These are phyloP conservation scores for Lasioglossum morio DNA, from an alignment of 2,888 invertebrate genomes.

Conservation along the genomic window DNA sequence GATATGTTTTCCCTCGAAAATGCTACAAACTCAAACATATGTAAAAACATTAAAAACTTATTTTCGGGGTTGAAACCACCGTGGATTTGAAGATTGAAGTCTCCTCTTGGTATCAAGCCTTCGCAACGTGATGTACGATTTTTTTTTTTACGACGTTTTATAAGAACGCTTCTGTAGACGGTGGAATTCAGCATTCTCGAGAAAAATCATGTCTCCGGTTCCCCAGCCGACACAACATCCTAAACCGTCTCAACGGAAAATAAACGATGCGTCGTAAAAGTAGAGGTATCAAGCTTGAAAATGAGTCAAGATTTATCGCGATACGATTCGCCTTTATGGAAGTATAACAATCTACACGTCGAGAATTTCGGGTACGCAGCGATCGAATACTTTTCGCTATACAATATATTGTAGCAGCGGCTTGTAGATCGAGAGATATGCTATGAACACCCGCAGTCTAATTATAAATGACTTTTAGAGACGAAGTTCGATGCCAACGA, in stretches of 20 bases:
- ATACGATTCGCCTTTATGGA: neutral
- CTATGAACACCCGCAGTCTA: neutral
- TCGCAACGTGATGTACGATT: neutral
- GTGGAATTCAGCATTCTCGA: neutral
- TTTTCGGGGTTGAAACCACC: neutral
- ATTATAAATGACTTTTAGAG: slow-evolving; percentile 6
- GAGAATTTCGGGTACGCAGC: neutral
- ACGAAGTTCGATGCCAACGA: slow-evolving; percentile 10
- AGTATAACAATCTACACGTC: too few relatives aligned
- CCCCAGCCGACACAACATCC: neutral
- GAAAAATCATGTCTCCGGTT: neutral
- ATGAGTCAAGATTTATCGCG: neutral
- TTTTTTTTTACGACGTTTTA: neutral
- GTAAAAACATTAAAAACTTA: neutral
- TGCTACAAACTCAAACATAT: too few relatives aligned
- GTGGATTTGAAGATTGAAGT: too few relatives aligned
- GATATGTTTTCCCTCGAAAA: too few relatives aligned
- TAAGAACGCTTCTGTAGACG: neutral
- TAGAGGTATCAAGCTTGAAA: neutral
- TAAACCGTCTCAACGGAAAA: neutral
- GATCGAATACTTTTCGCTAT: neutral
- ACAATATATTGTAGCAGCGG: neutral
- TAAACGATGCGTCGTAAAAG: neutral
- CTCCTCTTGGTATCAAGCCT: neutral
- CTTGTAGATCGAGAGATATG: neutral